These are phyloP conservation scores for Anas acuta DNA, from an alignment of 2,797 vertebrate species.

Conservation along the genomic window DNA sequence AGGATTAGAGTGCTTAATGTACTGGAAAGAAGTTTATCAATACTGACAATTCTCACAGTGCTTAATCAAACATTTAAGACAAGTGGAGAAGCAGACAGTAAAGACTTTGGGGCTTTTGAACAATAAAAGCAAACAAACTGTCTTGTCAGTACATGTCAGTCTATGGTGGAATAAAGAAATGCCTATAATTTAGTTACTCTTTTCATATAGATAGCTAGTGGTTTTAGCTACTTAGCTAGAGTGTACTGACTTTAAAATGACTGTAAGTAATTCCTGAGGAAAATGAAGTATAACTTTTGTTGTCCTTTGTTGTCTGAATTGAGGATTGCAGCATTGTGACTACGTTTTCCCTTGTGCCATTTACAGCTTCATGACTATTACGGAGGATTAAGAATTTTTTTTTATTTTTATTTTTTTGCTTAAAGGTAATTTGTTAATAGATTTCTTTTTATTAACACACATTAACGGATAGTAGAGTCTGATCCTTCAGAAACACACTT, in stretches of 20 bases:
- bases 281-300: not conserved
- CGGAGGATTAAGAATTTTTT: not conserved
- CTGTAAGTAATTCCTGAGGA: not conserved
- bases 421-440: not conserved
- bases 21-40: slow-evolving; percentile 78
- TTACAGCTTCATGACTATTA: not conserved
- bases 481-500: not conserved
- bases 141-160: slow-evolving; percentile 77
- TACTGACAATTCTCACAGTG: slow-evolving; percentile 80
- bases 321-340: no score
- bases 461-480: not conserved
- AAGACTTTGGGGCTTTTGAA: slow-evolving; percentile 56
- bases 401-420: not conserved
- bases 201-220: not conserved
- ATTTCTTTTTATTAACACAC: not conserved
- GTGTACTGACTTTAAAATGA: not conserved
- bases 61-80: slow-evolving; percentile 81
- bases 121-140: slow-evolving; percentile 78
- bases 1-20: slow-evolving; percentile 79
- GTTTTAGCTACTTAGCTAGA: not conserved
- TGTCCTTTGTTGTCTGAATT: not conserved
- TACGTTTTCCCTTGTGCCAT: not conserved
- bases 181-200: slow-evolving; percentile 55
- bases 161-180: slow-evolving; percentile 57
- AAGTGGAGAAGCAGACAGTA: slow-evolving; percentile 69